Conservation (phyloP, 53 echinoderm and acorn worm species). For the Paracentrotus lividus region DNA sequence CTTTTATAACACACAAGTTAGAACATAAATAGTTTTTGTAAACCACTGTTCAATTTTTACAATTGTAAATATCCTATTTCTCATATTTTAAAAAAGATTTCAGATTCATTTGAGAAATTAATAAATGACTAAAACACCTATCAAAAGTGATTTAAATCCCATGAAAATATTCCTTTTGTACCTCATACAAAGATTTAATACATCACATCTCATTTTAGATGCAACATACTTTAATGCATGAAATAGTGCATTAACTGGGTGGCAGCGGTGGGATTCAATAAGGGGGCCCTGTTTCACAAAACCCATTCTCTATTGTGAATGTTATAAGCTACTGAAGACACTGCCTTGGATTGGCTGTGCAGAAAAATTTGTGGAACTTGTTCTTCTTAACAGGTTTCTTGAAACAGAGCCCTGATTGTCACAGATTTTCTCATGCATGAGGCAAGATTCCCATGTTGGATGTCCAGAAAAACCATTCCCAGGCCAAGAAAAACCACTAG, state of each 20-base stretch:
- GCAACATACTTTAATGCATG: not conserved
- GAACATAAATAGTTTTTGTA: too few species aligned
- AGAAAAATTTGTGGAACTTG: not conserved
- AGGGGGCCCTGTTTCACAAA: constrained; percentile 14
- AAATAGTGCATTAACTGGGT: not conserved
- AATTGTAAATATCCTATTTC: too few species aligned
- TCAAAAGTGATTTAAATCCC: not conserved
- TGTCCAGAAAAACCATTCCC: constrained; percentile 47
- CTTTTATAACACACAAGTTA: too few species aligned
- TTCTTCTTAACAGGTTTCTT: not conserved
- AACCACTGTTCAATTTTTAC: too few species aligned
- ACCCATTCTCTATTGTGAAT: not conserved
- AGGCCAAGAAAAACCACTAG: constrained; percentile 13
- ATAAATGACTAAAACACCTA: not conserved
- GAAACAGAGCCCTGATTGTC: not conserved
- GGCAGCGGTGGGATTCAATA: constrained; percentile 24
- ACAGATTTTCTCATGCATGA: constrained; percentile 35
- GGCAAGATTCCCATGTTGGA: constrained; percentile 32
- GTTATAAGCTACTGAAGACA: not conserved
- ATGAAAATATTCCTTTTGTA: not conserved
- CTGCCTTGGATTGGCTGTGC: constrained; percentile 21
- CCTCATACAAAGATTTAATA: not conserved
- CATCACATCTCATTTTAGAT: not conserved
- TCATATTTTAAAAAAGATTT: too few species aligned
- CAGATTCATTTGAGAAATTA: too few species aligned